These are phyloP conservation scores for Argya squamiceps DNA, from an alignment of 2,797 vertebrate genomes.

Conservation along the genomic window DNA sequence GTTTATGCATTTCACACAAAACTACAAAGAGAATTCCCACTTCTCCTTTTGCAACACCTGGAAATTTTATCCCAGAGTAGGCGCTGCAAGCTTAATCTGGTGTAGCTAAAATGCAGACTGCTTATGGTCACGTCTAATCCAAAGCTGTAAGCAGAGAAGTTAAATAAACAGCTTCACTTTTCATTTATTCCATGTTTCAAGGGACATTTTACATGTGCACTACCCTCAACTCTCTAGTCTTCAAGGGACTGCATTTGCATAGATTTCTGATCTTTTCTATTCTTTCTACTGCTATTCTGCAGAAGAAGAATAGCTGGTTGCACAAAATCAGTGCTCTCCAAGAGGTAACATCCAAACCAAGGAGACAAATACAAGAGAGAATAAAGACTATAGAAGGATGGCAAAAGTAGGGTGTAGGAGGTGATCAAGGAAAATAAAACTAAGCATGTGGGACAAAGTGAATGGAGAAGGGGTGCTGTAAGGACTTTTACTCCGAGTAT, in stretches of 20 bases:
- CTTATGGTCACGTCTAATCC: background rate
- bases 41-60: background rate
- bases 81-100: background rate
- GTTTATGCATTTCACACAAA: background rate
- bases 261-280: background rate
- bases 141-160: background rate
- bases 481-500: background rate
- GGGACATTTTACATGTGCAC: background rate
- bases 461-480: background rate
- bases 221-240: background rate
- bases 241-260: background rate
- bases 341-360: background rate
- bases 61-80: background rate
- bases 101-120: background rate
- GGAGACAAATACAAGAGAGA: background rate
- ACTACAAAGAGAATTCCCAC: background rate
- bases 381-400: background rate
- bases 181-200: background rate
- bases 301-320: background rate
- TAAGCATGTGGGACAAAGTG: background rate
- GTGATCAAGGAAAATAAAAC: background rate
- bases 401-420: background rate
- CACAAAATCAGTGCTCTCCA: background rate
- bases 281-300: background rate
- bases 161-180: background rate